Percentiles rank a stretch among this genome's conserved stretches.
Evolutionary conservation across 2,888 invertebrate genomes (phyloP).

Genomic region (Nymphalis polychloros): DNA sequence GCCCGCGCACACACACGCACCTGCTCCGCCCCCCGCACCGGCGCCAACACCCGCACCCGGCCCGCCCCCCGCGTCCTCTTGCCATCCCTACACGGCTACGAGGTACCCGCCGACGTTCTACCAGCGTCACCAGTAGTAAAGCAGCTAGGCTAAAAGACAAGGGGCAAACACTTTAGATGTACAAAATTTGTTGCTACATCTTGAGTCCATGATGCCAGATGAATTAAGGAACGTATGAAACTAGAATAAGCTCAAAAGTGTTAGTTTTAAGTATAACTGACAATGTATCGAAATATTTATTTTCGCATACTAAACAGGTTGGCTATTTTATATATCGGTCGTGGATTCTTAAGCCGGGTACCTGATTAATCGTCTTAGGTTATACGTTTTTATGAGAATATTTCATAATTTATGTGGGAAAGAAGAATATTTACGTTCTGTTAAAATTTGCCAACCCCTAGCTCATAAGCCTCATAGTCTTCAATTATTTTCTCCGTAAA

Average conservation of each 20-base stretch:
- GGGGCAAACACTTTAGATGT: neutral
- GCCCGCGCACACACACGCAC: neutral
- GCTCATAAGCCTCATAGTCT: too few relatives aligned
- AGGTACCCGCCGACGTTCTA: conserved; percentile 22
- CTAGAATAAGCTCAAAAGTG: neutral
- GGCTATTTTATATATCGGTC: too few relatives aligned
- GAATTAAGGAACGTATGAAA: neutral
- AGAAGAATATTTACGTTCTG: too few relatives aligned
- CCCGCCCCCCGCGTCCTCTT: neutral
- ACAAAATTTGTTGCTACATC: neutral
- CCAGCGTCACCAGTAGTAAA: conserved; percentile 22
- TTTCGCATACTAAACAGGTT: too few relatives aligned
- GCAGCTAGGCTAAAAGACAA: neutral
- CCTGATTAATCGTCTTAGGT: too few relatives aligned
- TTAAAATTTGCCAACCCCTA: too few relatives aligned
- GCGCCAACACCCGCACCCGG: conserved; percentile 5
- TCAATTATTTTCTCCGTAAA: too few relatives aligned
- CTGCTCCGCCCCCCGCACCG: neutral
- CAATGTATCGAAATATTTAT: too few relatives aligned
- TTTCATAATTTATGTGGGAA: too few relatives aligned
- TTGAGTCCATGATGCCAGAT: neutral
- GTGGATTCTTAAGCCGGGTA: too few relatives aligned
- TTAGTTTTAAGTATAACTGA: neutral
- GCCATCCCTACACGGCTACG: conserved; percentile 14
- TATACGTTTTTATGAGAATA: too few relatives aligned